Conservation (phyloP, 2,888 invertebrate species). For the Phorcus lineatus region DNA sequence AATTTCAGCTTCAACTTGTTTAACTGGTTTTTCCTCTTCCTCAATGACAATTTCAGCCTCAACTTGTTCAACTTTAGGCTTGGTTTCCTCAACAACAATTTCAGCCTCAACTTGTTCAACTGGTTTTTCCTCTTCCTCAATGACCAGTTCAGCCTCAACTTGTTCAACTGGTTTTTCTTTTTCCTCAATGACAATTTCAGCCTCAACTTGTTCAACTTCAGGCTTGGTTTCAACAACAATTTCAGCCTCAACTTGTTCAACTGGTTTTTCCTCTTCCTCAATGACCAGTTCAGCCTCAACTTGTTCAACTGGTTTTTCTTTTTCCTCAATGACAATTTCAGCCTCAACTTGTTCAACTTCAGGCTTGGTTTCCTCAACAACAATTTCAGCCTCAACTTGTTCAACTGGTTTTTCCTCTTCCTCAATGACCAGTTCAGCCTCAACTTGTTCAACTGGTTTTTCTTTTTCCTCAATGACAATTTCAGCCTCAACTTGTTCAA, state of each 20-base stretch:
- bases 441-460: not conserved
- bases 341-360: conserved; percentile 25
- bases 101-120: not conserved
- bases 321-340: not conserved
- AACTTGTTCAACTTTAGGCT: conserved; percentile 29
- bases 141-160: conserved; percentile 37
- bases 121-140: not conserved
- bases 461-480: not conserved
- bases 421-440: not conserved
- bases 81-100: conserved; percentile 22
- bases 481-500: conserved; percentile 3
- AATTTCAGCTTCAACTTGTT: conserved; percentile 1
- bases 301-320: not conserved
- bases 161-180: conserved; percentile 28
- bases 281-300: conserved; percentile 18
- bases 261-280: not conserved
- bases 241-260: conserved; percentile 16
- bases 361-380: not conserved
- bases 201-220: not conserved
- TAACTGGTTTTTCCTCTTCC: not conserved
- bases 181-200: conserved; percentile 28
- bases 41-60: conserved; percentile 14
- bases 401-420: not conserved
- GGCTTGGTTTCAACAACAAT: not conserved
- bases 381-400: not conserved